Evolutionary conservation across 2,113 vertebrate genomes (phyloP).

Genomic region (Leptobrachium leishanense): DNA sequence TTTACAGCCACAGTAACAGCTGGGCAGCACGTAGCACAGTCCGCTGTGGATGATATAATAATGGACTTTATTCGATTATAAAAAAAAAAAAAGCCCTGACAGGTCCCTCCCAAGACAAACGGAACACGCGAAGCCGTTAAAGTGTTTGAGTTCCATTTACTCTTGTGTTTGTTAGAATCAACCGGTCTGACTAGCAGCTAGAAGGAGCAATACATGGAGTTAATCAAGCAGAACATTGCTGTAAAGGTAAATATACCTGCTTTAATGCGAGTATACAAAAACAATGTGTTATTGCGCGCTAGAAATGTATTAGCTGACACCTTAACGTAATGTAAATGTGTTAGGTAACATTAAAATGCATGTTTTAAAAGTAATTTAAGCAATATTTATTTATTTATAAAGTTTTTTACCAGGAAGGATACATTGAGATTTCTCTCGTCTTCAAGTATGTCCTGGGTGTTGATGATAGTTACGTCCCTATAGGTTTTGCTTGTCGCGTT

Average conservation of each 20-base stretch:
- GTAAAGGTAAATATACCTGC: not conserved
- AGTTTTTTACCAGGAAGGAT: too few relatives aligned
- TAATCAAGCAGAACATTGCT: not conserved
- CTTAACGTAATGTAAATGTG: too few relatives aligned
- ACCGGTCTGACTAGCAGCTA: not conserved
- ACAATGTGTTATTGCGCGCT: too few relatives aligned
- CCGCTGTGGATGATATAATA: constrained; percentile 7
- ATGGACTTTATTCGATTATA: constrained; percentile 14
- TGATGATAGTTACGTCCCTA: too few relatives aligned
- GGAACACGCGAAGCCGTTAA: constrained; percentile 6
- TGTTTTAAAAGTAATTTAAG: too few relatives aligned
- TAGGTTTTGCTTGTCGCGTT: too few relatives aligned
- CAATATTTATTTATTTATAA: too few relatives aligned
- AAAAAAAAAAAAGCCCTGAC: not conserved
- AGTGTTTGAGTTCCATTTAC: constrained; percentile 13
- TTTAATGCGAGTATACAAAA: not conserved
- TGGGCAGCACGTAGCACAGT: not conserved
- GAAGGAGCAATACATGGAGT: constrained; percentile 1
- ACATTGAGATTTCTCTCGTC: too few relatives aligned
- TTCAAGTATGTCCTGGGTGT: too few relatives aligned
- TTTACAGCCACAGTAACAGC: too few relatives aligned
- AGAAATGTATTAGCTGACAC: too few relatives aligned
- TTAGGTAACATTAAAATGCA: too few relatives aligned
- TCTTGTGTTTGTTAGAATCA: constrained; percentile 1
- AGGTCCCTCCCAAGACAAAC: constrained; percentile 34